Base-by-base conservation (phyloP, 2,888 invertebrate species). In the Hylaea fasciaria region DNA sequence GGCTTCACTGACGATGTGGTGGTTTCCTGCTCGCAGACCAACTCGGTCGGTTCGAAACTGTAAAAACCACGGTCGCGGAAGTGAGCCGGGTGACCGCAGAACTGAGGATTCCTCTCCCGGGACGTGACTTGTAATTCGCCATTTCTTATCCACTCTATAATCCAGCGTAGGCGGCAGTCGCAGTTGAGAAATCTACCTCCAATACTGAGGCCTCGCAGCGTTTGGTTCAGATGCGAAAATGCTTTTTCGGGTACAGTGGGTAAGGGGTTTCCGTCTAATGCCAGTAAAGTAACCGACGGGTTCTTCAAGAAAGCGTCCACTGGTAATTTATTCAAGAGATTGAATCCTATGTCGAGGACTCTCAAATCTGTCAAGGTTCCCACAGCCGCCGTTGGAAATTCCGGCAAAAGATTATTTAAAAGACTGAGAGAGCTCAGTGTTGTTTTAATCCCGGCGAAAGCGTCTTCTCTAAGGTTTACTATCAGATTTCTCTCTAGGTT, bases 341-440 rank as follows among this genome's bases (percentile, higher is more conserved):
- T 98, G 85, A 98, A 98, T 49, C 98, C 98, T 68, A 98, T 96
- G 83, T 98, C 98, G 69, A 98, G 90, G 10, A 98, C 98, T 83
- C 97, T 94, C 56, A 98, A 91, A 84, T 97, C 97, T 54, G 94
- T 94, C 52, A 98, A 91, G 28, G 94, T 94, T 68, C 94, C 94
- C 73, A 98, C 94, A 8, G 98, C 97, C 45, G 94, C 94, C 0
- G 95, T 95, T 0, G 98, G 98, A 82, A 97, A 98, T 81, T 97
- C 97, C 0, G 97, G 95, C 57, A 98, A 93, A 56, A 98, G 93
- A 89, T 98, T 98, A 85, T 98, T 98, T 40, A 98, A 92, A 63
- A 98, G 92, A 85, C 97, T 98, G 54, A 98, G 92, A 0, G 98
- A 98, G 82, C 97, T 98, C 43, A 98, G 89, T 0, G 97, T 97